Conservation (phyloP, 2,797 vertebrate species). For the Rhynchotus rufescens region DNA sequence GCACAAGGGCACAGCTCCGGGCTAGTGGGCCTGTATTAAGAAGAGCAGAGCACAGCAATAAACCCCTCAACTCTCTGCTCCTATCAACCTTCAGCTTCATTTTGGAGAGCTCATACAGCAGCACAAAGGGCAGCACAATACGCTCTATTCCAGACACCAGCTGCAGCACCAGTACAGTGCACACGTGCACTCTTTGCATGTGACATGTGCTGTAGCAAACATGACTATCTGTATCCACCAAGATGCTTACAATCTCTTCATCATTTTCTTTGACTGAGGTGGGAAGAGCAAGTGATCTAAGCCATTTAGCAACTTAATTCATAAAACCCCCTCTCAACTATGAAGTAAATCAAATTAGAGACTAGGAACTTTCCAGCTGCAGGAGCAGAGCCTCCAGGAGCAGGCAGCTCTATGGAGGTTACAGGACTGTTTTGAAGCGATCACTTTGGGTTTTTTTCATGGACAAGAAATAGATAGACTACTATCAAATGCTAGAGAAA, state of each 20-base stretch:
- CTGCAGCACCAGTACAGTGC: neutral
- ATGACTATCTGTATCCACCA: neutral
- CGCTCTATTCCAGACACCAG: neutral
- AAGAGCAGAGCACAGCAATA: neutral
- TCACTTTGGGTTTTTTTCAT: neutral
- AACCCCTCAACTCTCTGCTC: neutral
- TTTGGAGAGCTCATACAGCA: accelerated
- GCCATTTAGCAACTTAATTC: neutral
- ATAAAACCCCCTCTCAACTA: neutral
- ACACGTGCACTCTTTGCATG: neutral
- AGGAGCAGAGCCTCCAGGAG: neutral
- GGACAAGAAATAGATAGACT: neutral
- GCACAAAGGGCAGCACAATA: neutral
- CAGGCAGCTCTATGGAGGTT: neutral
- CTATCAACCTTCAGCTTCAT: neutral
- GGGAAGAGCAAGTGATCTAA: neutral
- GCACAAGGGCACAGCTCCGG: neutral
- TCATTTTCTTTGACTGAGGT: neutral
- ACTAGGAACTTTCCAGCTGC: neutral
- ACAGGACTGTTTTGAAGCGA: neutral
- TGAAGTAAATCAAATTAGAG: neutral
- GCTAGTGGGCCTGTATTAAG: neutral
- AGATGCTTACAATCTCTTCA: neutral
- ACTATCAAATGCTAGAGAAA: neutral
- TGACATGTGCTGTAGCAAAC: neutral